phyloP scores from a whole-genome alignment of 2,888 invertebrate genomes.

The Acleris holmiana region DNA sequence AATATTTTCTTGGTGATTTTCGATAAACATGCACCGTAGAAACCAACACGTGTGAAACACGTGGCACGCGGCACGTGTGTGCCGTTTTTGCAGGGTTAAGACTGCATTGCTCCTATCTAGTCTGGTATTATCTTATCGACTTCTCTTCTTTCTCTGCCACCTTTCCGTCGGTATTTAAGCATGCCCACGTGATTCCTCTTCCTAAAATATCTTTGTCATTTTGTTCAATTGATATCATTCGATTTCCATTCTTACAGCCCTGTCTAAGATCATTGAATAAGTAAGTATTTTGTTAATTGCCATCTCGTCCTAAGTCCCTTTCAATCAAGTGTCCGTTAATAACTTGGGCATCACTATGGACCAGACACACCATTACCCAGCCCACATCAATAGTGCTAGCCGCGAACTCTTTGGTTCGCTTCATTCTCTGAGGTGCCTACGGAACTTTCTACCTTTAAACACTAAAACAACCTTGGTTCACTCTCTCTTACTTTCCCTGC shows the following conservation, averaged over 20 bases:
- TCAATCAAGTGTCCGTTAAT: constrained; percentile 31
- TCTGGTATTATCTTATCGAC: constrained; percentile 35
- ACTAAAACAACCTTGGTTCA: no score
- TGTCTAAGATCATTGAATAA: constrained; percentile 37
- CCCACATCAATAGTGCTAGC: no score
- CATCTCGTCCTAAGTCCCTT: constrained; percentile 17
- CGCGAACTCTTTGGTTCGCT: no score
- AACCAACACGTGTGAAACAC: constrained; percentile 8
- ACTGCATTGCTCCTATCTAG: background rate
- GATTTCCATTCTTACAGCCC: constrained; percentile 36
- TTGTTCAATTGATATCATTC: constrained; percentile 35
- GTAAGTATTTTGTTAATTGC: constrained; percentile 17
- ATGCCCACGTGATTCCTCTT: constrained; percentile 35
- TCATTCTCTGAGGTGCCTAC: no score
- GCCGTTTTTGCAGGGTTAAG: no score
- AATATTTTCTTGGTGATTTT: constrained; percentile 1
- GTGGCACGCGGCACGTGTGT: constrained; percentile 13
- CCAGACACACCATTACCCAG: no score
- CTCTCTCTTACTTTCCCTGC: no score
- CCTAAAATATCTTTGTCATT: constrained; percentile 25
- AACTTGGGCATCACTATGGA: no score
- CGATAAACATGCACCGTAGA: constrained; percentile 13
- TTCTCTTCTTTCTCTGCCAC: constrained; percentile 22
- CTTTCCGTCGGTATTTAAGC: constrained; percentile 35
- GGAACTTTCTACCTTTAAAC: no score